phyloP scores from a whole-genome alignment of 2,888 invertebrate genomes.

The Monoplex corrugatus region DNA sequence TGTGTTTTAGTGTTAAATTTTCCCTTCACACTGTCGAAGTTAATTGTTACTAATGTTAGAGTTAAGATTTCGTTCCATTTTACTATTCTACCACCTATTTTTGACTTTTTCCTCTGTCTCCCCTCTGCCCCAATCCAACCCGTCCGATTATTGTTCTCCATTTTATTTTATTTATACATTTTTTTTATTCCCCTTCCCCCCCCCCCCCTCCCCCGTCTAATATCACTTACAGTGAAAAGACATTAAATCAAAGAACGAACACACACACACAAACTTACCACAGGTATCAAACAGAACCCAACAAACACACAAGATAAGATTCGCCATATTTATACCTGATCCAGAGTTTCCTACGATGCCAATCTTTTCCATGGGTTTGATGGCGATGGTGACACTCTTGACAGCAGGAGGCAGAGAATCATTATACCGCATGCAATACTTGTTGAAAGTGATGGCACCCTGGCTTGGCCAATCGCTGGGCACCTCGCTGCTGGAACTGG shows the following conservation, averaged over 20 bases:
- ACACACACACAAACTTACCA: not conserved
- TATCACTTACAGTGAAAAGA: too few species aligned
- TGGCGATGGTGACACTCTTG: constrained; percentile 84
- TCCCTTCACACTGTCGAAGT: too few species aligned
- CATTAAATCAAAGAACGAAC: too few species aligned
- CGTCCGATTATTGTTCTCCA: too few species aligned
- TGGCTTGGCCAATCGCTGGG: constrained; percentile 79
- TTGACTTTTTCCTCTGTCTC: too few species aligned
- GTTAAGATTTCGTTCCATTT: too few species aligned
- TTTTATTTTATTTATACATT: too few species aligned
- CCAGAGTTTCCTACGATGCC: constrained; percentile 85
- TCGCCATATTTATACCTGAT: constrained; percentile 81
- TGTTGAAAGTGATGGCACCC: constrained; percentile 75
- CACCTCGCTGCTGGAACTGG: constrained; percentile 64
- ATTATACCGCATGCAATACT: constrained; percentile 75
- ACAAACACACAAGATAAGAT: not conserved
- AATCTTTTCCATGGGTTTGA: constrained; percentile 85
- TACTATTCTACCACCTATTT: too few species aligned
- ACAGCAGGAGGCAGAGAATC: constrained; percentile 82
- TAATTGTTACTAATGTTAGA: too few species aligned
- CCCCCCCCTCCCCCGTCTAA: too few species aligned
- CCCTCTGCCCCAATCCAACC: too few species aligned
- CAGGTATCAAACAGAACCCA: not conserved
- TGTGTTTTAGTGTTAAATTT: constrained; percentile 85
- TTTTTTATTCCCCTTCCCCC: too few species aligned